Evolutionary conservation across 2,888 invertebrate genomes (phyloP).

Genomic region (Nemoura dubitans): DNA sequence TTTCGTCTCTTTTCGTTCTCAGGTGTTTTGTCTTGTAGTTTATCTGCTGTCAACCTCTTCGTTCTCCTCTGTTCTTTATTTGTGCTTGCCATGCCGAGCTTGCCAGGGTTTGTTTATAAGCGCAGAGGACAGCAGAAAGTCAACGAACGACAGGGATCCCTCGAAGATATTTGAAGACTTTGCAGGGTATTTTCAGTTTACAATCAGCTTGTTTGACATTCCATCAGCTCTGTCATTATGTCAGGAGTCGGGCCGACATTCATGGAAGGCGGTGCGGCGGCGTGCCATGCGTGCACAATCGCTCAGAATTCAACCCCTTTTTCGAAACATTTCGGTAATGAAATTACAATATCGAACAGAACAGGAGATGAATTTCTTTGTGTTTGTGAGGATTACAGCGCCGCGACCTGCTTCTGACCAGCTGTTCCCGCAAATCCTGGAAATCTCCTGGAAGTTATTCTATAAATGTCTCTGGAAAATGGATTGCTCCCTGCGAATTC

Average conservation of each 20-base stretch:
- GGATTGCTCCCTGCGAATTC: too few species aligned
- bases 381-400: too few species aligned
- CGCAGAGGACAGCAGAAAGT: neutral
- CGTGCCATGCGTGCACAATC: neutral
- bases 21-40: slow-evolving; percentile 38
- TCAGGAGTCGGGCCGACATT: neutral
- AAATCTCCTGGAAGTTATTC: too few species aligned
- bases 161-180: neutral
- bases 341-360: neutral
- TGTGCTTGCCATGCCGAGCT: slow-evolving; percentile 9
- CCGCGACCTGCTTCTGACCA: too few species aligned
- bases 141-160: neutral
- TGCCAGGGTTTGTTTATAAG: slow-evolving; percentile 22
- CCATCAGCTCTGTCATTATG: slow-evolving; percentile 31
- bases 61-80: slow-evolving; percentile 13
- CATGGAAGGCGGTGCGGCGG: neutral
- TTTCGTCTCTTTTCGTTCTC: slow-evolving; percentile 20
- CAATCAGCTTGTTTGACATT: slow-evolving; percentile 31
- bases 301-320: neutral
- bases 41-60: slow-evolving; percentile 36
- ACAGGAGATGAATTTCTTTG: too few species aligned
- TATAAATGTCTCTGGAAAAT: too few species aligned
- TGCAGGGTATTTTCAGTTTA: slow-evolving; percentile 14
- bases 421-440: too few species aligned
- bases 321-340: neutral